A percentile compares a stretch with the other conserved stretches of the same genome.
phyloP scores from a whole-genome alignment of 2,797 vertebrate genomes.

The Erethizon dorsatum region DNA sequence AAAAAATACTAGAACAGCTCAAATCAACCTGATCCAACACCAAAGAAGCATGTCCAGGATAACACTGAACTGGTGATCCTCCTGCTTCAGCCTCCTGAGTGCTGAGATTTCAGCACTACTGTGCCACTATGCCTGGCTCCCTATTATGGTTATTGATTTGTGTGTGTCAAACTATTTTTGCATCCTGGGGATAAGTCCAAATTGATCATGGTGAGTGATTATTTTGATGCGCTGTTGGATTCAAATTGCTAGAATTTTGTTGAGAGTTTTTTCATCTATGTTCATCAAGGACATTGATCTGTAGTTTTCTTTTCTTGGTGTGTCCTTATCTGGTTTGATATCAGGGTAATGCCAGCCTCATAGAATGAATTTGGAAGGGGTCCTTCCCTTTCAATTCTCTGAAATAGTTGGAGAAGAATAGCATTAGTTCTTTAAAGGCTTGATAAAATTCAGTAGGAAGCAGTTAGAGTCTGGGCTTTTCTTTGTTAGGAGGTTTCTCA shows the following conservation, averaged over 20 bases:
- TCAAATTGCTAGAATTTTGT: background rate
- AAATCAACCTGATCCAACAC: background rate
- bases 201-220: background rate
- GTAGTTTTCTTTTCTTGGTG: background rate
- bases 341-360: background rate
- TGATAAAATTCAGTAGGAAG: background rate
- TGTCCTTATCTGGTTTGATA: background rate
- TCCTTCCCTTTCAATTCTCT: background rate
- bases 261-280: background rate
- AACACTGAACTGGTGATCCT: background rate
- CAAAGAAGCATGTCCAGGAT: background rate
- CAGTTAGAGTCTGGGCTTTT: background rate
- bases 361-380: background rate
- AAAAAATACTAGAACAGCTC: background rate
- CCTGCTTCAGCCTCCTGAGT: background rate
- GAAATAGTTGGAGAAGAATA: background rate
- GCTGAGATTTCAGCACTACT: background rate
- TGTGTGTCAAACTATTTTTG: background rate
- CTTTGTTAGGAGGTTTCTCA: background rate
- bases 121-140: background rate
- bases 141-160: background rate
- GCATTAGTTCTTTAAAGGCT: background rate
- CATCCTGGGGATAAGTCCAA: background rate
- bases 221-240: background rate
- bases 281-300: background rate